These are phyloP conservation scores for Euzetes globulus DNA, from an alignment of 2,888 invertebrate species.

Conservation along the genomic window DNA sequence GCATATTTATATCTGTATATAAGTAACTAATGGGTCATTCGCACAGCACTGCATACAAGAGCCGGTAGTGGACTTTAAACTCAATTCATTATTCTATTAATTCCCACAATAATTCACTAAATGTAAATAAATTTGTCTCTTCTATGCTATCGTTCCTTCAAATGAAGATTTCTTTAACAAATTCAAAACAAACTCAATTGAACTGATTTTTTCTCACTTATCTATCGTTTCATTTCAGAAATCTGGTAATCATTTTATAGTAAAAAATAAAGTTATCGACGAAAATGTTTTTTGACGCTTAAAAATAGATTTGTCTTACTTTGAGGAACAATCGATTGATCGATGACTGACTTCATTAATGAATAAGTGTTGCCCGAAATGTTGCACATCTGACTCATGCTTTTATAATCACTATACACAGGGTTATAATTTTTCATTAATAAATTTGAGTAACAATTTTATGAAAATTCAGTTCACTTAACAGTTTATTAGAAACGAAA, in stretches of 20 bases:
- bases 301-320: background rate
- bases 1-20: background rate
- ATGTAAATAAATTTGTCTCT: no score
- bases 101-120: background rate
- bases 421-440: background rate
- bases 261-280: background rate
- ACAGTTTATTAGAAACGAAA: background rate
- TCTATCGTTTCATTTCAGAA: no score
- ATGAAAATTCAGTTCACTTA: background rate
- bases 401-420: background rate
- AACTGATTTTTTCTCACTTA: no score
- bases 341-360: background rate
- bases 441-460: background rate
- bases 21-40: conserved; percentile 11
- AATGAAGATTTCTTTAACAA: no score
- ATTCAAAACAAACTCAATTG: no score
- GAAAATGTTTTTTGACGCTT: background rate
- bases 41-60: background rate
- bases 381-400: background rate
- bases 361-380: background rate
- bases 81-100: background rate
- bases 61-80: background rate
- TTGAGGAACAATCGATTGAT: background rate
- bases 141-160: no score
- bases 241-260: background rate